Percentiles rank a stretch among this genome's conserved stretches.
Conservation (phyloP, 2,888 invertebrate genomes). For the Galerucella nymphaeae region DNA sequence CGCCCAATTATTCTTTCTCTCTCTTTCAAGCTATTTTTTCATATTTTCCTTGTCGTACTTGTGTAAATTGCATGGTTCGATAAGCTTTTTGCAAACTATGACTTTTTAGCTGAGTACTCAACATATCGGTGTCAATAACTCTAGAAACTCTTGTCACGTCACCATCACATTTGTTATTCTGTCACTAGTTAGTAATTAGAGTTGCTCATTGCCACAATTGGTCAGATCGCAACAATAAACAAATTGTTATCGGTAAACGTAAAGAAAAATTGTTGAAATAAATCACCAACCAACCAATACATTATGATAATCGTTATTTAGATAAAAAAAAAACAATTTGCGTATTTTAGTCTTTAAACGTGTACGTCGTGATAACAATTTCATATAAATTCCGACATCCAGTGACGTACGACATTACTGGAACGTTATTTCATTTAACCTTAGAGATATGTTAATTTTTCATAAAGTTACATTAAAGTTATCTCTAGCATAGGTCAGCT, state of each 20-base stretch:
- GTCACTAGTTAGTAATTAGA: no score
- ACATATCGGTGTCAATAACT: no score
- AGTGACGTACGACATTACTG: background rate
- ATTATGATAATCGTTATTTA: background rate
- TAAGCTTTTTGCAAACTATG: no score
- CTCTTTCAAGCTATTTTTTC: no score
- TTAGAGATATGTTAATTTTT: conserved; percentile 17
- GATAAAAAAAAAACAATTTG: background rate
- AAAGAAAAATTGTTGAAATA: background rate
- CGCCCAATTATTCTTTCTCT: no score
- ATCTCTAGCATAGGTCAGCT: conserved; percentile 7
- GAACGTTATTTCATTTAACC: conserved; percentile 3
- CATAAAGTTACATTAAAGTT: conserved; percentile 8
- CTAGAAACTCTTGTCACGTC: no score
- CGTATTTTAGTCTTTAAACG: conserved; percentile 6
- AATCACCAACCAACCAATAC: background rate
- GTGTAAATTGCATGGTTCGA: no score
- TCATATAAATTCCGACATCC: conserved; percentile 1
- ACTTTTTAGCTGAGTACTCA: no score
- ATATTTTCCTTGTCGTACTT: no score
- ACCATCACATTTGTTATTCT: no score
- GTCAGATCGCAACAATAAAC: no score
- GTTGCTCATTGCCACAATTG: no score
- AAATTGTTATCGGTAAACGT: background rate
- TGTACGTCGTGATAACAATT: background rate